Evolutionary conservation across 2,888 invertebrate species (phyloP), one percentile per base, ranked within the genome.

Genomic region (Rhagonycha lutea): DNA sequence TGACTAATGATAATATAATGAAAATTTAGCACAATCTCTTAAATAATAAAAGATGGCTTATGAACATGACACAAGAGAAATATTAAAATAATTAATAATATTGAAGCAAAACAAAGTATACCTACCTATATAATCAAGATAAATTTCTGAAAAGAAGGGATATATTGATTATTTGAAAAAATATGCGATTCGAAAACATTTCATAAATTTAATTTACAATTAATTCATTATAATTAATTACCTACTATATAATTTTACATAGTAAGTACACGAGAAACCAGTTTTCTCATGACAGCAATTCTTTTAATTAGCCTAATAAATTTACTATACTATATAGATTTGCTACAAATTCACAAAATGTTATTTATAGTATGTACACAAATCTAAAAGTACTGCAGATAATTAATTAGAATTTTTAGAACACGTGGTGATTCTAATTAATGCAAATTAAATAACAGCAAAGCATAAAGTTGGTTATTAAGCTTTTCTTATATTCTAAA

Each of bases 311-410:
- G 47, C 47, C 47, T 47, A 47, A 47, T 47, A 47, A 47, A 47
- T 47, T 47, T 47, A 47, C 47, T 47, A 47, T 47, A 47, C 47
- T 47, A 47, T 47, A 47, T 47, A 47, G 47, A 47, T 47, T 47
- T 47, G 47, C 47, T 47, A 47, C 47, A 47, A 47, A 47, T 47
- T 47, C 47, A 47, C 47, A 47, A 47, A 47, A 47, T 47, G n/a
- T 47, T 47, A 47, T 47, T 47, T 47, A 47, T 47, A 47, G 47
- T 47, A 47, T 47, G 47, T 67, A 67, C 23, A 61, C 28, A 68
- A 60, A 65, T 60, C 73, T 76, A 76, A 70, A 76, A 76, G 69
- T 76, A 70, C 47, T 76, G 76, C 73, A 76, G 73, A 68, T 47
- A n/a, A 47, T 47, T 47, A 47, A 47, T 47, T 47, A 47, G 47